Evolutionary conservation across 2,888 invertebrate genomes (phyloP), one percentile per base, ranked within the genome.

Genomic region (Cantharis lateralis): DNA sequence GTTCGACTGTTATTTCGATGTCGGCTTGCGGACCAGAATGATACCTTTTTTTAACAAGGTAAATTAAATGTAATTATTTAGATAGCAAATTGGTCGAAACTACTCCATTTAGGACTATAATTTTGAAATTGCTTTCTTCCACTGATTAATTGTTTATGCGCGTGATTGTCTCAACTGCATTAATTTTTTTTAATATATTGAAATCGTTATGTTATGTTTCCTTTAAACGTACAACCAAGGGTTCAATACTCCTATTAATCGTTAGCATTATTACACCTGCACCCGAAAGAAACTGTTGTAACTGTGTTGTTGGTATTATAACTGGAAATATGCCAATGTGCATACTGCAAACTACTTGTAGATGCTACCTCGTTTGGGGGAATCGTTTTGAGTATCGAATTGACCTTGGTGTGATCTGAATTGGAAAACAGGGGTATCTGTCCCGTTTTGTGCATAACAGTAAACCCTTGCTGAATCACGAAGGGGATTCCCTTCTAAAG

Each of bases 391-490:
- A 16, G 32, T 11, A 69, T 69, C 69, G 69, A 69, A 28, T 20
- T 70, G 75, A 72, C 78, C 78, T 72, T 75, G 77, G 70, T 73
- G 64, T 74, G 61, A 64, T 70, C 64, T 70, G 78, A 78, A 77
- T 71, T 70, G 74, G 77, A 77, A 77, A 77, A 72, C 69, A 64
- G 64, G 48, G 74, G 78, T 74, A 68, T 63, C 66, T 48, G 71
- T 64, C 20, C 28, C 68, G 48, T 63, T 62, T 68, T 71, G 26
- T 74, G 74, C 32, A 74, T 75, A 72, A 75, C 77, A 68, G 72
- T 72, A 78, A 78, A 74, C 70, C 78, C 78, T 75, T 77, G 74
- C 70, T 78, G 79, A 77, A 79, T 79, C 80, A 81, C 74, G 77
- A 76, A 77, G 74, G 79, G 76, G 79, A 78, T 78, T 79, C 76